Conservation (phyloP, 2,888 invertebrate species). For the Lithophane leautieri region DNA sequence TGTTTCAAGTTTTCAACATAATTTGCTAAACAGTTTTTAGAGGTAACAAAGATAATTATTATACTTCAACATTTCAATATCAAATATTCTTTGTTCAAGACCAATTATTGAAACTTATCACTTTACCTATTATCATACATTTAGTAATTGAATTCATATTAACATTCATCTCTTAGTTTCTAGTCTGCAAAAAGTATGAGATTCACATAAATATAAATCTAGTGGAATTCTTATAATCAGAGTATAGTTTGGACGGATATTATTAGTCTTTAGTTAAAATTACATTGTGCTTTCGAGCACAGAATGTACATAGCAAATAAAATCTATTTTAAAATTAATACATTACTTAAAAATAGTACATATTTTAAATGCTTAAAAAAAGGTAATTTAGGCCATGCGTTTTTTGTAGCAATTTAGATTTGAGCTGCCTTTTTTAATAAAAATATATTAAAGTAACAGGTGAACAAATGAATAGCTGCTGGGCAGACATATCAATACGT, state of each 20-base stretch:
- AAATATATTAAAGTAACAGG: background rate
- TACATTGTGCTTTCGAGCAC: constrained; percentile 24
- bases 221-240: constrained; percentile 22
- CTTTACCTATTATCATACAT: constrained; percentile 41
- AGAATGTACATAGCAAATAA: constrained; percentile 21
- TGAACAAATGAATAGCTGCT: constrained; percentile 2
- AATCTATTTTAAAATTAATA: background rate
- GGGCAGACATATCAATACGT: background rate
- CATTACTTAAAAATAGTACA: background rate
- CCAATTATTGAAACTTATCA: constrained; percentile 16
- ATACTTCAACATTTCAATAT: constrained; percentile 37
- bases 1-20: constrained; percentile 13
- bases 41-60: constrained; percentile 26
- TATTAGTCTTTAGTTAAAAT: constrained; percentile 40
- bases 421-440: background rate
- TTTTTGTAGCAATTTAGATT: background rate
- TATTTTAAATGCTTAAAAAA: background rate
- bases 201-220: constrained; percentile 56
- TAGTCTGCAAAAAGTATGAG: constrained; percentile 54
- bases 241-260: constrained; percentile 60
- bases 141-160: constrained; percentile 39
- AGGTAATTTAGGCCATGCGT: background rate
- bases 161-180: constrained; percentile 25
- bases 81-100: constrained; percentile 26
- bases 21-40: constrained; percentile 32